Conservation (phyloP, 2,113 vertebrate genomes). For the Lophura nycthemera region DNA sequence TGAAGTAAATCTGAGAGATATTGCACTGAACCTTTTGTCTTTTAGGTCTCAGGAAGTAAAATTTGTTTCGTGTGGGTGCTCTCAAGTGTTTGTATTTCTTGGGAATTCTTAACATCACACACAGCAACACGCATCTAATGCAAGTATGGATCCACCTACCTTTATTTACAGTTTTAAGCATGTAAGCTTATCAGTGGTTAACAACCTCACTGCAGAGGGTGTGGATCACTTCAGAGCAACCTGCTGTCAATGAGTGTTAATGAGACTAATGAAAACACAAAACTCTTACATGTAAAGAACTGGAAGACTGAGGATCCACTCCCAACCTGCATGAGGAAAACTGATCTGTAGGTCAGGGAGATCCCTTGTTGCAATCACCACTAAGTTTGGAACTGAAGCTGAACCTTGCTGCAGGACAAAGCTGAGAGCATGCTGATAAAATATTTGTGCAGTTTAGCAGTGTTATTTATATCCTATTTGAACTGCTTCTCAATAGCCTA, state of each 20-base stretch:
- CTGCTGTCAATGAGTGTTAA: slow-evolving; percentile 13
- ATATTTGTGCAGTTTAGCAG: background rate
- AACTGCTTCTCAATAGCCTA: background rate
- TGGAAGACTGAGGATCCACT: background rate
- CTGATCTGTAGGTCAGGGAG: background rate
- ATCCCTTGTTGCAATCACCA: background rate
- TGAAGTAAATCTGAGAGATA: accelerated
- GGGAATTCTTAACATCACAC: background rate
- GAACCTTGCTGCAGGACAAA: background rate
- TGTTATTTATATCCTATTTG: background rate
- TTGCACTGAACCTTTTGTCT: background rate
- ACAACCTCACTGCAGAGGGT: background rate
- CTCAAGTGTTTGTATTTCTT: background rate
- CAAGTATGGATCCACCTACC: accelerated
- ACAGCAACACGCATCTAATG: background rate
- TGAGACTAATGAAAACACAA: slow-evolving; percentile 2
- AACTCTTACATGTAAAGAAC: background rate
- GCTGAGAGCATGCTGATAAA: slow-evolving; percentile 4
- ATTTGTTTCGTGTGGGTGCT: background rate
- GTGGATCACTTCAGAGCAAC: background rate
- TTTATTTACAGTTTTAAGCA: background rate
- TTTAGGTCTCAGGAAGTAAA: no score
- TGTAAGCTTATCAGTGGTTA: background rate
- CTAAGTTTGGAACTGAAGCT: background rate
- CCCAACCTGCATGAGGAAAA: background rate